Evolutionary conservation across 2,888 invertebrate species (phyloP), one percentile per base, ranked within the genome.

Genomic region (Griposia aprilina): DNA sequence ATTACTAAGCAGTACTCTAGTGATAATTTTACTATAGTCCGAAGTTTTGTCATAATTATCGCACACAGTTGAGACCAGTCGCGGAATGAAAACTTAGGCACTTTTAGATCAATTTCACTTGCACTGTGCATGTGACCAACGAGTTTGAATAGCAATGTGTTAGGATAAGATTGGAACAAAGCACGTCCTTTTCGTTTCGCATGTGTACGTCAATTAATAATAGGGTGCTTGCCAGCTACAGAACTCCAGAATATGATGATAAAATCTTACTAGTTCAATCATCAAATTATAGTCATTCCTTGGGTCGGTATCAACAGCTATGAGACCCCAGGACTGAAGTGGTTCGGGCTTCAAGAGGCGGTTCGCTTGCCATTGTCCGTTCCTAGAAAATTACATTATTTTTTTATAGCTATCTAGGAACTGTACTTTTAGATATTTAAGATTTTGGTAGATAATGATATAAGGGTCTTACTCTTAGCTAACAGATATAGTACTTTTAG

Each of bases 321-420:
- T 87, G 41, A 95, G 90, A 3, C 93, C 96, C 97, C 96, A 97
- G 0, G 91, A 85, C 3, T 82, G 78, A 4, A 96, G 89, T 0
- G 93, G 90, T 48, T 95, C 93, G 0, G 93, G 89, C 17, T 94
- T 91, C 87, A 94, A 78, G 89, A 97, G 97, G 93, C 97, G 74
- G 90, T 94, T 86, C 92, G 98, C 90, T 87, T 97, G 84, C 90
- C 97, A 97, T 3, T 83, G 87, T 0, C 97, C 97, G 10, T 88
- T 89, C 78, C 97, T 97, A 80, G 0, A 86, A 80, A 78, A 81
- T 48, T 26, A 77, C 50, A 60, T n/a, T 52, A 41, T 0, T 11
- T 17, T 48, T 66, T 50, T 57, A n/a, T 57, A 41, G 23, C 23
- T 15, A 17, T 72, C 30, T 74, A 8, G 8, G 45, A 72, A 55